Percentiles rank a stretch among this genome's conserved stretches.
These are phyloP conservation scores for Sciurus vulgaris DNA, from an alignment of 2,797 vertebrate genomes.

Conservation along the genomic window DNA sequence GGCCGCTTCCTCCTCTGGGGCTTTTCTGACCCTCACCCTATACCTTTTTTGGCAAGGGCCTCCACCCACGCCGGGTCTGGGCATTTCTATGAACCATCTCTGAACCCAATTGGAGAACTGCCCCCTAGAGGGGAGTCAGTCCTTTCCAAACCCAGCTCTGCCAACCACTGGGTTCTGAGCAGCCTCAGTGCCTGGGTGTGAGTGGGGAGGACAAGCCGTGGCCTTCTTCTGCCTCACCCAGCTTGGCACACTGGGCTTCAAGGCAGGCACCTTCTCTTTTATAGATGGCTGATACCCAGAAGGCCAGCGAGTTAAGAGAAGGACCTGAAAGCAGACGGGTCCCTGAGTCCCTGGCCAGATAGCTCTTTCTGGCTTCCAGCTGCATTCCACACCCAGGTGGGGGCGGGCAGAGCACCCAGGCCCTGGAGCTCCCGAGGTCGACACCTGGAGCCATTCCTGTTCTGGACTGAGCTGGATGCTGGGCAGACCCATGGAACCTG, in stretches of 20 bases:
- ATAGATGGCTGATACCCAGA: not conserved
- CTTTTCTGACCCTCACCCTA: too few species aligned
- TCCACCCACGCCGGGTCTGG: not conserved
- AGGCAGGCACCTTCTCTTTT: not conserved
- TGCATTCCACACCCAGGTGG: not conserved
- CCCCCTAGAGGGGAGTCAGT: not conserved
- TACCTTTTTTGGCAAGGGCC: not conserved
- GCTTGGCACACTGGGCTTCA: not conserved
- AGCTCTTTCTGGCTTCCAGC: not conserved
- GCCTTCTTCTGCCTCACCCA: not conserved
- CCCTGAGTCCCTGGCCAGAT: not conserved
- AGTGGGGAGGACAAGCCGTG: not conserved
- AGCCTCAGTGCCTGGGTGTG: not conserved
- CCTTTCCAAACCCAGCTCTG: not conserved
- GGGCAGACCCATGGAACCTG: fast-evolving
- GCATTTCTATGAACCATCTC: not conserved
- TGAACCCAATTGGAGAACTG: not conserved
- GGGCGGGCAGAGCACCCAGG: not conserved
- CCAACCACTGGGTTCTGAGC: fast-evolving
- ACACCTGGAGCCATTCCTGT: not conserved
- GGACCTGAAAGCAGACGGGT: not conserved
- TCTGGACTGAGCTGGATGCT: too few species aligned
- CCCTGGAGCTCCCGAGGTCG: fast-evolving
- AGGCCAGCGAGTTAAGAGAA: not conserved
- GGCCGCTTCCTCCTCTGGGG: too few species aligned